Base-by-base conservation (phyloP, 2,797 vertebrate genomes). In the Phrynocephalus guinanensis region DNA sequence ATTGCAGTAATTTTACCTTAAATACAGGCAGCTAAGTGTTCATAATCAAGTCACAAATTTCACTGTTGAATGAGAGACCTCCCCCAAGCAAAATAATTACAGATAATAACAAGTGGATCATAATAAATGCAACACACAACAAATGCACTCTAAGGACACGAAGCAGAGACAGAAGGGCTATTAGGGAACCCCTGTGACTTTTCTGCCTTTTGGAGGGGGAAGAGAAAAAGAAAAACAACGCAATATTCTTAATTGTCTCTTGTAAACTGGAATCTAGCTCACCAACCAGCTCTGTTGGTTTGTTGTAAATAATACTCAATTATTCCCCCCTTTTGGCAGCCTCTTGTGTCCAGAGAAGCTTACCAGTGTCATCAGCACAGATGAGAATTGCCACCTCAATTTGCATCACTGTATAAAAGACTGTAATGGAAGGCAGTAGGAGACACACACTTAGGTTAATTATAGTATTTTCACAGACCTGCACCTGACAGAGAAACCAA, bases 1-100 rank as follows among this genome's bases (percentile, higher is more conserved):
- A 97, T 97, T 97, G 97, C 95, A 95, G 96, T 96, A 97, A 97
- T 97, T 97, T 97, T 96, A 93, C 91, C 94, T 96, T 96, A 97
- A 96, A 96, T 92, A 94, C 95, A 95, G 94, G 92, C 96, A 97
- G 96, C 96, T 95, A 95, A 92, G 93, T 91, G 92, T 93, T 94
- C 91, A 93, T 94, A 91, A 94, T 95, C 93, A 94, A 94, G 92
- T 85, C 94, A 94, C 95, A 96, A 87, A 96, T 95, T 85, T 96
- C 0, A 50, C 93, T 91, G 91, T 93, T 87, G 94, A 94, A 86
- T 73, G 73, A 89, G 90, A 93, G 94, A 94, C 95, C 91, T 96
- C 95, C 95, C 94, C 94, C 96, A 96, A 95, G 95, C 93, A 93
- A 93, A 91, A 93, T 87, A 96, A 96, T 95, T 94, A 94, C 92